These are phyloP conservation scores for Trematomus bernacchii DNA, from an alignment of 2,797 vertebrate species.

Conservation along the genomic window DNA sequence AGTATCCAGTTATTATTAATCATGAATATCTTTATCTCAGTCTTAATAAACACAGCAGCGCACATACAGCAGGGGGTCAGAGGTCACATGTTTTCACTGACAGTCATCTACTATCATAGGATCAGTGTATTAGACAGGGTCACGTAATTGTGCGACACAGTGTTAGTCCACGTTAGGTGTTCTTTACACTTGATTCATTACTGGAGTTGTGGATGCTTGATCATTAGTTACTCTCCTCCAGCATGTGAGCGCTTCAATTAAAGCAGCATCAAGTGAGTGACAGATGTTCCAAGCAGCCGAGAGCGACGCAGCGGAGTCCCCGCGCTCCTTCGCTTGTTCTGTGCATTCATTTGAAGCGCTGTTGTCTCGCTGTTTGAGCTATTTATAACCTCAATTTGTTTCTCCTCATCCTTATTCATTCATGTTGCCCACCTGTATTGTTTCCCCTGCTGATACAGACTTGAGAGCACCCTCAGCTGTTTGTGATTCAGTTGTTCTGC, in stretches of 20 bases:
- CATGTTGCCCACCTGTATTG: slow-evolving; percentile 24
- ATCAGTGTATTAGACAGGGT: background rate
- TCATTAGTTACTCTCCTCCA: slow-evolving; percentile 22
- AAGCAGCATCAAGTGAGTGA: slow-evolving; percentile 28
- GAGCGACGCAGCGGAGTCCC: slow-evolving; percentile 1
- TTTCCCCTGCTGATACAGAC: background rate
- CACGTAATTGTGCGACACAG: no score
- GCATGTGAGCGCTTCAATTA: slow-evolving; percentile 18
- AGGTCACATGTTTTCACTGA: no score
- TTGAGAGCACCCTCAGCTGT: background rate
- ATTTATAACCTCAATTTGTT: slow-evolving; percentile 33
- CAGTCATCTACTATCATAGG: background rate
- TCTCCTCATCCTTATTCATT: slow-evolving; percentile 14
- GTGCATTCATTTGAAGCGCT: slow-evolving; percentile 27
- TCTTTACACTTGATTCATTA: background rate
- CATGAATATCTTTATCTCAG: no score
- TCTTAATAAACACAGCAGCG: no score
- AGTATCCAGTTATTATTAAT: no score
- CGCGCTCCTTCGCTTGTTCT: background rate
- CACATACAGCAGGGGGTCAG: no score
- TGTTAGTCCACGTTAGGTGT: background rate
- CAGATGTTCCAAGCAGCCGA: slow-evolving; percentile 28
- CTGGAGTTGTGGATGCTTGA: slow-evolving; percentile 10
- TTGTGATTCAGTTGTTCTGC: background rate
- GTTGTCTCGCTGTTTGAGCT: slow-evolving; percentile 21